phyloP scores from a whole-genome alignment of 2,888 invertebrate species.

The Petrolisthes cinctipes region DNA sequence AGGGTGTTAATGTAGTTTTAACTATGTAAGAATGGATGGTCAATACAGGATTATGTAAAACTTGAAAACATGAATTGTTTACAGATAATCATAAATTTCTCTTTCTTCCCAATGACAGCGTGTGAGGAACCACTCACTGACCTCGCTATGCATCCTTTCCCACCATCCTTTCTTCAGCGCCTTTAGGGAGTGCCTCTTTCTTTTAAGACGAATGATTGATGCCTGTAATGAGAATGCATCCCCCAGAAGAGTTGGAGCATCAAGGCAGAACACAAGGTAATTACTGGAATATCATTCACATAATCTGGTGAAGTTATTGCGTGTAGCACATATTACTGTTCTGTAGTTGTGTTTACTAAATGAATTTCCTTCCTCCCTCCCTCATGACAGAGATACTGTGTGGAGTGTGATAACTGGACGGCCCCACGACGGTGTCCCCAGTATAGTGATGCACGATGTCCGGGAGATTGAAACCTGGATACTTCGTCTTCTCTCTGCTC shows the following conservation, averaged over 20 bases:
- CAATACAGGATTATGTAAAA: too few species aligned
- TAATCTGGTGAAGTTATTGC: neutral
- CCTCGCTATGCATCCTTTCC: slow-evolving; percentile 95
- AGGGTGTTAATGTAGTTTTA: too few species aligned
- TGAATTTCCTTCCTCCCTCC: too few species aligned
- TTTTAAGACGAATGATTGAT: slow-evolving; percentile 95
- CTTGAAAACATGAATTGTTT: too few species aligned
- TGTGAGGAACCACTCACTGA: slow-evolving; percentile 91
- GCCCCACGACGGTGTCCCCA: slow-evolving; percentile 73
- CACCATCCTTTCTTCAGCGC: slow-evolving; percentile 99
- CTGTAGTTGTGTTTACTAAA: too few species aligned
- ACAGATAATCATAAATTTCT: neutral
- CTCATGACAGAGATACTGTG: slow-evolving; percentile 83
- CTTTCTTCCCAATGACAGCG: slow-evolving; percentile 73
- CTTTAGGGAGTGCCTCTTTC: slow-evolving; percentile 96
- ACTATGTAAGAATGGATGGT: too few species aligned
- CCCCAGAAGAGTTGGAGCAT: slow-evolving; percentile 88
- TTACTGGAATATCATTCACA: slow-evolving; percentile 44
- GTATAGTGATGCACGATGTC: slow-evolving; percentile 94
- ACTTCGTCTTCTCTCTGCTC: slow-evolving; percentile 91
- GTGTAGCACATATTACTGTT: too few species aligned
- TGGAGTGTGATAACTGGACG: slow-evolving; percentile 92
- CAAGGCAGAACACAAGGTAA: slow-evolving; percentile 86
- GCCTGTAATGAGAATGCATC: slow-evolving; percentile 96
- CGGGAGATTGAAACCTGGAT: slow-evolving; percentile 99